Evolutionary conservation across 1,140 invertebrate species (phyloP), one percentile per base, ranked within the genome.

Genomic region (Pararge aegeria): DNA sequence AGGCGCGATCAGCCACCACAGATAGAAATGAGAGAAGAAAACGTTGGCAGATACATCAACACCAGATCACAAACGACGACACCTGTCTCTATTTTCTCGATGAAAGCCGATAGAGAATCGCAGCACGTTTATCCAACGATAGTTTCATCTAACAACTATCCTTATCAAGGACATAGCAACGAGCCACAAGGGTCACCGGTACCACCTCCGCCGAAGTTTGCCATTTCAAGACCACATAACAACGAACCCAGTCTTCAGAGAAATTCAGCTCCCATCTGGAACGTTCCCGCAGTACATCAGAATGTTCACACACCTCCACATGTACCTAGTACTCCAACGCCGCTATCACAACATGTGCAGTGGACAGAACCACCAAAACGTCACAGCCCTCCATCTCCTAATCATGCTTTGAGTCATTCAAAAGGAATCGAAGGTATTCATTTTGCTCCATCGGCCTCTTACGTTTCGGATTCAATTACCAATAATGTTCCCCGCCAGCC

Each of bases 21-120:
- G 55, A 20, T 75, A 10, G 73, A 75, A 38, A 51, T 55, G 27
- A 65, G 63, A 64, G 61, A 75, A 37, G 72, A 77, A 55, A 66
- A 65, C 29, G 51, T 75, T 12, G 61, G 67, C 29, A 73, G 66
- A 19, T 80, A 78, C 27, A 63, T 75, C 13, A 24, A 58, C 0
- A 58, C 29, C 62, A 51, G 60, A 42, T 50, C 56, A 16, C 57
- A 55, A 38, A 60, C 34, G 13, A 48, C 42, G 18, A 51, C 24
- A 59, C 42, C 56, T 24, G 10, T 16, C 6, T 51, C 49, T n/a
- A 51, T 34, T 34, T 51, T 51, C n/a, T 34, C 49, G 12, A 51
- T 51, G 49, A 51, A 51, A 10, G 49, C 18, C 16, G 49, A 34
- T 10, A 51, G 12, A n/a, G 34, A 38, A 40, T 15, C 46, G 34